Conservation (phyloP, 2,888 invertebrate genomes). For the Epinotia demarniana region DNA sequence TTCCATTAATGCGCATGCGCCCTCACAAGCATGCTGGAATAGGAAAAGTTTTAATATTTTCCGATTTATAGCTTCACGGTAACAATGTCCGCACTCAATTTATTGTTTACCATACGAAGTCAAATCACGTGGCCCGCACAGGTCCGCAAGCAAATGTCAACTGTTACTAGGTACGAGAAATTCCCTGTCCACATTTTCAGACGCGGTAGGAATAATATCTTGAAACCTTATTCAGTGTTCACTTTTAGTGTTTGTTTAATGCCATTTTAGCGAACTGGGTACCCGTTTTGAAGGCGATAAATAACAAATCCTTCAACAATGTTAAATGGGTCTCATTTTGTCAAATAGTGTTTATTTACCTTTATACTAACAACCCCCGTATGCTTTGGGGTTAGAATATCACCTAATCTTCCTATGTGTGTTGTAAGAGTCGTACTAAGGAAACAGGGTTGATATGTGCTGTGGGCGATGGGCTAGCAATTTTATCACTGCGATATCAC, state of each 20-base stretch:
- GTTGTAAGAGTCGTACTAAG: too few species aligned
- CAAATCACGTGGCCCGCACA: conserved; percentile 10
- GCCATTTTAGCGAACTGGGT: background rate
- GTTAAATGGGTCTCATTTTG: too few species aligned
- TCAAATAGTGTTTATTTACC: too few species aligned
- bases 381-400: too few species aligned
- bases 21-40: background rate
- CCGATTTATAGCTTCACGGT: conserved; percentile 1
- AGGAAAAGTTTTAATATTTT: conserved; percentile 10
- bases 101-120: conserved; percentile 21
- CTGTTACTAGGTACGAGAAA: background rate
- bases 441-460: too few species aligned
- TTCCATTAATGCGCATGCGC: too few species aligned
- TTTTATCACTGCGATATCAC: too few species aligned
- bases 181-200: conserved; percentile 3
- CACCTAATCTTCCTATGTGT: too few species aligned
- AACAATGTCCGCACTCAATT: conserved; percentile 12
- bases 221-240: background rate
- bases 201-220: conserved; percentile 1
- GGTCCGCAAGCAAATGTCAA: background rate
- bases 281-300: too few species aligned
- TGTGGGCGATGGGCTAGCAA: too few species aligned
- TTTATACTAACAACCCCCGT: too few species aligned
- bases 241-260: background rate
- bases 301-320: too few species aligned